Conservation (phyloP, 2,113 vertebrate species). For the Neolamprologus modestus region DNA sequence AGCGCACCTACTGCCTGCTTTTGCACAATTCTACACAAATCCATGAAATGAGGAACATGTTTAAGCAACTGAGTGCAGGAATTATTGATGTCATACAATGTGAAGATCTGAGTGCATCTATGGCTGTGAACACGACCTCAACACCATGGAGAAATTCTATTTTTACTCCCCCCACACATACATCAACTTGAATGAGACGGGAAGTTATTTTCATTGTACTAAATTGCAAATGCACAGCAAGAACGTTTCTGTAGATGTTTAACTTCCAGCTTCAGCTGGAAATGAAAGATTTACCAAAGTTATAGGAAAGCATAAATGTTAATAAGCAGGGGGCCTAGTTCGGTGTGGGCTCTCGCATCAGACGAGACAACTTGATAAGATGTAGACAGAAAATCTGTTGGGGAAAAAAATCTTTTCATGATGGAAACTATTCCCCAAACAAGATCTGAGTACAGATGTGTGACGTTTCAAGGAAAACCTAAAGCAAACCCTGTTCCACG, state of each 20-base stretch:
- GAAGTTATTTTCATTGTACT: neutral
- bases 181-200: neutral
- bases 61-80: neutral
- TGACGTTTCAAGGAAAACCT: neutral
- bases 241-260: neutral
- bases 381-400: neutral
- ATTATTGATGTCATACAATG: neutral
- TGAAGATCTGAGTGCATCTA: neutral
- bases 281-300: neutral
- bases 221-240: neutral
- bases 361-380: neutral
- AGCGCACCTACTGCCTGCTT: neutral
- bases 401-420: neutral
- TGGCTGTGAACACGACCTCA: neutral
- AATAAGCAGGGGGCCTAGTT: neutral
- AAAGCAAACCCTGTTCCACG: neutral
- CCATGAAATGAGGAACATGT: neutral
- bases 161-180: neutral
- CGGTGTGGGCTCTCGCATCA: neutral
- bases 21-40: neutral
- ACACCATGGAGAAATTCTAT: neutral
- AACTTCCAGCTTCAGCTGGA: neutral
- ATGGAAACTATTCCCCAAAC: neutral
- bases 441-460: neutral
- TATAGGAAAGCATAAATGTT: conserved; percentile 6